Base-by-base conservation (phyloP, 2,797 vertebrate genomes). In the Phalanger gymnotis region DNA sequence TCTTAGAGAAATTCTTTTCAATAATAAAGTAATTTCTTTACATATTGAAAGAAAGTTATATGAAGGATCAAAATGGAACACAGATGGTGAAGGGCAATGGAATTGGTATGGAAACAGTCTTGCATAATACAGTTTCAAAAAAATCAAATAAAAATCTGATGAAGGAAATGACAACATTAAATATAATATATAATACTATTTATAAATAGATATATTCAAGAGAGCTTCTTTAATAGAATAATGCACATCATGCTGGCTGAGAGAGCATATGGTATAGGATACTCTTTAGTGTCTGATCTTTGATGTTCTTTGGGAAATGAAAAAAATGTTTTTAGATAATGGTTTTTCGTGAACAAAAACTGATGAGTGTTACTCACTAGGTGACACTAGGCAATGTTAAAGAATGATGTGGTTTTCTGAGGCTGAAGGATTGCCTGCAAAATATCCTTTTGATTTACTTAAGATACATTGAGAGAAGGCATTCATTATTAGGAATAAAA, bases 381-480 rank as follows among this genome's bases (percentile, higher is more conserved):
- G 91, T 96, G 96, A 96, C 58, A 92, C 95, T 96, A 94, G 12
- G 92, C 95, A 96, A 92, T 96, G 94, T 93, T 92, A 94, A 27
- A 61, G 66, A 91, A 95, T 93, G 94, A 95, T 0, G 0, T 14
- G 53, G 90, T 92, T n/a, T 95, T 97, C 94, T 54, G 6, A 97
- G 81, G 58, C 90, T 96, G 92, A 92, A 96, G 93, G 73, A 93
- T 19, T 93, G 54, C 91, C 93, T 97, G 93, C 25, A 53, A 92
- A 97, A 94, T 89, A 93, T 93, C 93, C 53, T 96, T 98, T 97
- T 98, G 94, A 97, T 96, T 97, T 97, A 51, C 92, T 96, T 95
- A 93, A 96, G 92, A 91, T 11, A 91, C 4, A 47, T 96, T 93
- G 89, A 90, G 95, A 87, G 93, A 73, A 92, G 91, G 51, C 34